Evolutionary conservation across 2,113 vertebrate species (phyloP).

Genomic region (Cercopithecus mona): DNA sequence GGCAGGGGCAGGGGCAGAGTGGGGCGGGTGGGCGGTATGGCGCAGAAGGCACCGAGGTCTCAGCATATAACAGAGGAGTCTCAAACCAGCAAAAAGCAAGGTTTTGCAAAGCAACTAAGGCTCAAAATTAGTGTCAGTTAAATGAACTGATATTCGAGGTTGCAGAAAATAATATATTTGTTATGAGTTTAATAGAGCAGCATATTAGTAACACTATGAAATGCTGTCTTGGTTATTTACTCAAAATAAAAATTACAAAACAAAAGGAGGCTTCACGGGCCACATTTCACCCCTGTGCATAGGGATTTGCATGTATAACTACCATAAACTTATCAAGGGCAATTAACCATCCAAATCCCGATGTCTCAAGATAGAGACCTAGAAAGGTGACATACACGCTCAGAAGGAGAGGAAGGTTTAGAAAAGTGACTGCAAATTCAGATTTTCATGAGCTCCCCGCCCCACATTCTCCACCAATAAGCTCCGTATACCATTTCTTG

Average conservation of each 20-base stretch:
- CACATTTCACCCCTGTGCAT: slow-evolving; percentile 31
- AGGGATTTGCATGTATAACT: slow-evolving; percentile 75
- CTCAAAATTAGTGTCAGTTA: slow-evolving; percentile 70
- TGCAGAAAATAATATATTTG: slow-evolving; percentile 65
- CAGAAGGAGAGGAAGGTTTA: slow-evolving; percentile 50
- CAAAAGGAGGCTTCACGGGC: slow-evolving; percentile 51
- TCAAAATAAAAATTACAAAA: slow-evolving; percentile 73
- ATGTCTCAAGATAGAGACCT: slow-evolving; percentile 48
- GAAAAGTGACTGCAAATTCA: slow-evolving; percentile 64
- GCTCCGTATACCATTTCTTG: not conserved
- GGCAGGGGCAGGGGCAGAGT: slow-evolving; percentile 59
- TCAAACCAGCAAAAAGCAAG: slow-evolving; percentile 80
- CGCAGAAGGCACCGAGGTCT: slow-evolving; percentile 51
- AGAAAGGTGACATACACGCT: slow-evolving; percentile 60
- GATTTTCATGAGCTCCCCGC: not conserved
- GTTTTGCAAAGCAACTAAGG: slow-evolving; percentile 82
- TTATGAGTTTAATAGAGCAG: slow-evolving; percentile 41
- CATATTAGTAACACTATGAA: slow-evolving; percentile 74
- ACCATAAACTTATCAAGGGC: not conserved
- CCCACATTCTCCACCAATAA: slow-evolving; percentile 21
- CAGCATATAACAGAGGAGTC: slow-evolving; percentile 34
- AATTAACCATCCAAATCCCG: slow-evolving; percentile 72
- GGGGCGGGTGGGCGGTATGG: slow-evolving; percentile 46
- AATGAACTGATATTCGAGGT: slow-evolving; percentile 64
- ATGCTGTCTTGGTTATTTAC: slow-evolving; percentile 65